Evolutionary conservation across 2,888 invertebrate genomes (phyloP), one percentile per base, ranked within the genome.

Genomic region (Eurytoma californica): DNA sequence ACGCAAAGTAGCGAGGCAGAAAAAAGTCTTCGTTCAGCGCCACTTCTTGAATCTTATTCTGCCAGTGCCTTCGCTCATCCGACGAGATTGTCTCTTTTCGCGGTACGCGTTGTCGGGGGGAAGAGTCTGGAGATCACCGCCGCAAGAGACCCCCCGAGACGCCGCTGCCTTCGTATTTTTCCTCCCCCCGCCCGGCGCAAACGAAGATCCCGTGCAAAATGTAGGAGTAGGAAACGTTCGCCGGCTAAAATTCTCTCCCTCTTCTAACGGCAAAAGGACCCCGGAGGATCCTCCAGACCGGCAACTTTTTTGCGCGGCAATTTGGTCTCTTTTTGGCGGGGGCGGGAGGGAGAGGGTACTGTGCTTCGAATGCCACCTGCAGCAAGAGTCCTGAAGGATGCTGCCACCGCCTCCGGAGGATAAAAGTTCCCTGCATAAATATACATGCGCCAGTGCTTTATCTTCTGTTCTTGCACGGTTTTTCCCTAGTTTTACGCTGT

Each of bases 391-490:
- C 55, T 57, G 57, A 65, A 65, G 63, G 72, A 51, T 58, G 51
- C 53, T 66, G 39, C 39, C 7, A 4, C 39, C 7, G 28, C 72
- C 63, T 77, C 61, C 20, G 18, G 61, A 49, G 72, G 68, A 78
- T 73, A 78, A 61, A 78, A 78, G 20, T 72, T 73, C 47, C 49
- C 63, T 57, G 30, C 63, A 63, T 78, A 78, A 73, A 78, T 68
- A 68, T 72, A 78, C 68, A 73, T 68, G 24, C 58, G 69, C 7
- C 39, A n/a, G 9, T 18, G 58, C 39, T 39, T 9, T 20, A 4
- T 60, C 12, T 72, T 39, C 14, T 49, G 51, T 49, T 47, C 13
- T 24, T 39, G 20, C 30, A 16, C 28, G 14, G 30, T 53, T 47
- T 24, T 2, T 24, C 68, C 14, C 72, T 14, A 12, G 72, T 57